Evolutionary conservation across 2,113 vertebrate genomes (phyloP).

Genomic region (Oreocharis arfaki): DNA sequence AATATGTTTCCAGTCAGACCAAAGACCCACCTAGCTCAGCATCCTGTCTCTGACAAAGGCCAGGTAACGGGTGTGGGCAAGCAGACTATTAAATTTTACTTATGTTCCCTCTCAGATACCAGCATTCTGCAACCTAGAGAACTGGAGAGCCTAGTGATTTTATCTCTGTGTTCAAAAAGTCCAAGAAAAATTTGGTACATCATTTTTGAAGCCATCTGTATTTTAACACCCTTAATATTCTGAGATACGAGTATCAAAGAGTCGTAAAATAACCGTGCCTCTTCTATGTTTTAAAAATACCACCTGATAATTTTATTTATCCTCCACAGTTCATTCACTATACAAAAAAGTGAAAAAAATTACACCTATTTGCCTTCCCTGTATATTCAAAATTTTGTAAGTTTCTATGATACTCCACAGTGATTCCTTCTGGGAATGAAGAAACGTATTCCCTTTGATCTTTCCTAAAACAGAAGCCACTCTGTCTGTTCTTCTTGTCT

Average conservation of each 20-base stretch:
- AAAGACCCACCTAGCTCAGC: background rate
- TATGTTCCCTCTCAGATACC: background rate
- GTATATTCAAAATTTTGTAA: background rate
- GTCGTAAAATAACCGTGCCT: background rate
- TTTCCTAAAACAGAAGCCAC: background rate
- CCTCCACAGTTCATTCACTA: background rate
- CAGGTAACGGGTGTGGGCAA: background rate
- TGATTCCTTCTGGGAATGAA: background rate
- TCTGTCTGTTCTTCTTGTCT: background rate
- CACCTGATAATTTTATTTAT: background rate
- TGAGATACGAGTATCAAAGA: background rate
- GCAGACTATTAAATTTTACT: background rate
- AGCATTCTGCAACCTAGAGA: background rate
- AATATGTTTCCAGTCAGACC: background rate
- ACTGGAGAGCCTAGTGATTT: background rate
- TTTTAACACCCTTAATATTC: background rate
- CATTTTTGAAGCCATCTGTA: background rate
- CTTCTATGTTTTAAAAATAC: background rate
- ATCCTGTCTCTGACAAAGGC: background rate
- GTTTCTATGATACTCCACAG: background rate
- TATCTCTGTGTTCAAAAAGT: background rate
- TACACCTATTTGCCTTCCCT: background rate
- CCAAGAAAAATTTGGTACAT: background rate
- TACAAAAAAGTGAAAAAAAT: background rate
- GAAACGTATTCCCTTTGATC: background rate